Base-by-base conservation (phyloP, 2,888 invertebrate genomes). In the Brachyopa scutellaris region DNA sequence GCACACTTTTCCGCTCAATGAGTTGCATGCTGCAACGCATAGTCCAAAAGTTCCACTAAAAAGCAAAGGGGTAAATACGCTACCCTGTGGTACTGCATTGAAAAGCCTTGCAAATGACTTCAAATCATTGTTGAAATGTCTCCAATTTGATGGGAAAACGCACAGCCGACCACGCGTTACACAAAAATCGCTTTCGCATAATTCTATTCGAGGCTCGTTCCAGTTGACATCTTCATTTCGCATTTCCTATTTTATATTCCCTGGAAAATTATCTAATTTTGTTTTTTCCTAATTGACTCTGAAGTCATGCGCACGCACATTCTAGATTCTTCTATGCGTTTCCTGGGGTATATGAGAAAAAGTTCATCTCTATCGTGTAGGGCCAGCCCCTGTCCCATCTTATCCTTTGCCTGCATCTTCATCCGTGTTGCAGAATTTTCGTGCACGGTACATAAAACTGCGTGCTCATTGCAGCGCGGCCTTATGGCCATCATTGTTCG, bases 381-480 rank as follows among this genome's bases (percentile, higher is more conserved):
- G 76, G 55, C 70, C 59, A n/a, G 17, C 21, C 62, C 26, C 33
- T 38, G 17, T 29, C 17, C 42, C 62, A 26, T 47, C 45, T n/a
- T 69, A 74, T 57, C 59, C 21, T 61, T 49, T 67, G 67, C 67
- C 62, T 49, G 38, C 33, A 61, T 79, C 59, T n/a, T 23, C 11
- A 15, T 15, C 26, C 40, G 7, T n/a, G 49, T 38, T 31, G 66
- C 53, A 53, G n/a, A n/a, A 33, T 31, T 69, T 80, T 53, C 82
- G 76, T 76, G 76, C 76, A 76, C n/a, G n/a, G 64, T 69, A 64
- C 38, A 80, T 69, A 76, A 72, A 77, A 82, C 66, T 82, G 82
- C 82, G 82, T 82, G 82, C 69, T 61, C 70, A 70, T 47, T 55
- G 74, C 74, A 64, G 62, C 15, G 67, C 74, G 47, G 73, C 57